A percentile compares a stretch with the other conserved stretches of the same genome.
Conservation (phyloP, 2,888 invertebrate genomes). For the Epinotia nisella region DNA sequence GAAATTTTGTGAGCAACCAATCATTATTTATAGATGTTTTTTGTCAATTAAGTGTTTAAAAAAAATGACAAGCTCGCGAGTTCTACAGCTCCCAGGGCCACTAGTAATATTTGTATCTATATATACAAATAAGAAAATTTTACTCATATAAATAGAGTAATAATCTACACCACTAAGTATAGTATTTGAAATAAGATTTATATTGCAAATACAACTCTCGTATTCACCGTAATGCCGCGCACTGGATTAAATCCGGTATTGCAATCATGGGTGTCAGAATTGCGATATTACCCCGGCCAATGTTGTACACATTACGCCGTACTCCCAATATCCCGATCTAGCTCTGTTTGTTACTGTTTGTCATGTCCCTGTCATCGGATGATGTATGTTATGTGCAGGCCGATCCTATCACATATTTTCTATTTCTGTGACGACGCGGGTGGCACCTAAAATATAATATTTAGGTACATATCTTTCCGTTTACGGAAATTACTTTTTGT, state of each 20-base stretch:
- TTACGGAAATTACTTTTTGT: slow-evolving; percentile 53
- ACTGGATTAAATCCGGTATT: slow-evolving; percentile 9
- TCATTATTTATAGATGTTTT: too few species aligned
- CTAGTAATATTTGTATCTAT: too few species aligned
- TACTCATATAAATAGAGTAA: too few species aligned
- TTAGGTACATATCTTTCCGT: slow-evolving; percentile 70
- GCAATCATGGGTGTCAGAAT: slow-evolving; percentile 17
- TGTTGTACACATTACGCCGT: slow-evolving; percentile 52
- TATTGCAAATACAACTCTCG: background rate
- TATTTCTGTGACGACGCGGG: slow-evolving; percentile 76
- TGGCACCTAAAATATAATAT: slow-evolving; percentile 68
- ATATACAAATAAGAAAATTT: too few species aligned
- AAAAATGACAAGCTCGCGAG: too few species aligned
- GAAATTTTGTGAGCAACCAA: too few species aligned
- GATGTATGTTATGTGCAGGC: slow-evolving; percentile 68
- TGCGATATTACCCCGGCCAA: slow-evolving; percentile 19
- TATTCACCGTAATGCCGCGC: background rate
- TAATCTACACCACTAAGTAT: too few species aligned
- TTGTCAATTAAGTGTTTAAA: too few species aligned
- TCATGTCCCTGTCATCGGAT: slow-evolving; percentile 67
- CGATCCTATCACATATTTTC: slow-evolving; percentile 69
- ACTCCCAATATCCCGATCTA: slow-evolving; percentile 49
- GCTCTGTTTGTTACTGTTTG: slow-evolving; percentile 62
- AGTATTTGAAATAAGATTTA: background rate
- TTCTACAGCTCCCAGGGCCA: too few species aligned